Evolutionary conservation across 1,140 invertebrate genomes (phyloP), one percentile per base, ranked within the genome.

Genomic region (Orussus abietinus): DNA sequence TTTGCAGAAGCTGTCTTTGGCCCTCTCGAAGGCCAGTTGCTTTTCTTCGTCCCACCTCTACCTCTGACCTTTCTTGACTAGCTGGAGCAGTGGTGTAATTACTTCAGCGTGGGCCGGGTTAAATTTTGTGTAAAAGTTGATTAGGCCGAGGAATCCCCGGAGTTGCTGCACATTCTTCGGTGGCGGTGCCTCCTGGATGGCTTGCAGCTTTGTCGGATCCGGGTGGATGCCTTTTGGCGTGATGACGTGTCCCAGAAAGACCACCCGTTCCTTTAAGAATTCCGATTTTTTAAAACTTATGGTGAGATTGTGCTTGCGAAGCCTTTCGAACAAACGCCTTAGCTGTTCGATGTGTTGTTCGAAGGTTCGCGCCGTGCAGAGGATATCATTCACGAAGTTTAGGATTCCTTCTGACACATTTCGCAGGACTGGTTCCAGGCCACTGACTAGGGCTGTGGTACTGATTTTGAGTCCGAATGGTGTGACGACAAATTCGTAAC

Each of bases 81-180:
- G 25, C 12, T 62, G 31, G 11, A 56, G 55, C 6, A 68, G 29
- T 2, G 64, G 59, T 9, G 11, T 19, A 1, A 52, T 39, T 11
- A 50, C 37, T 5, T 30, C 28, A 10, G 52, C 11, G 34, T 51
- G 61, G 18, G 53, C 37, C 9, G 37, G 22, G 10, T 65, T 57
- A 54, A 67, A 75, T 43, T 61, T 62, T 4, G 58, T 38, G 34
- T 72, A 66, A 51, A 58, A 76, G 15, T 68, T 69, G 0, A 65
- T 44, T 5, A 75, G 37, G 0, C 71, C 73, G 15, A 76, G 42
- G 42, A 74, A 75, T 30, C 60, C 55, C 43, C 59, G 54, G 4
- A 73, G 28, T 32, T 67, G 48, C 47, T 59, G 63, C 5, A 55
- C 43, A 21, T 53, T 68, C 5, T 30, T 49, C 0, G 68, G 68